Evolutionary conservation across 2,888 invertebrate species (phyloP), one percentile per base, ranked within the genome.

Genomic region (Reticulitermes lucifugus): DNA sequence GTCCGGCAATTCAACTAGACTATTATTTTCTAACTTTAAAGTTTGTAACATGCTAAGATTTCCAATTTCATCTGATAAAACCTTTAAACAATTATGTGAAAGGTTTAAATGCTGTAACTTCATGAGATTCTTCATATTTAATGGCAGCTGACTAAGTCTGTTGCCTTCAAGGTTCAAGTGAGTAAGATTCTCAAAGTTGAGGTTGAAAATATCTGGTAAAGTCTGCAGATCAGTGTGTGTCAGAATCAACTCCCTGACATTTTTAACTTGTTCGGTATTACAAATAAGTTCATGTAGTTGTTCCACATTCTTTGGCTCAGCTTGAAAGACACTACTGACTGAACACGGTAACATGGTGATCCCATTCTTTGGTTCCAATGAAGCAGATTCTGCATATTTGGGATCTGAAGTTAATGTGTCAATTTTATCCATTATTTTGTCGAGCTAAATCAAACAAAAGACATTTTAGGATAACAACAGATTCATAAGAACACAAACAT

Each of bases 81-180:
- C 21, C 41, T 77, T 43, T 2, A 77, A 46, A 14, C 77, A 77
- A 25, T 77, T 77, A 43, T 77, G 43, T 46, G 77, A 77, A 21
- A 77, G 7, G 46, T 77, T 77, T 10, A 77, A 77, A 51, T 51
- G n/a, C n/a, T 77, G 77, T 2, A 77, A 46, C 18, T 77, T 77
- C 22, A 46, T n/a, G 41, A 77, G 77, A n/a, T 77, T 77, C 0
- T n/a, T 46, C 43, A 77, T 77, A 14, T 25, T 43, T 12, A 25
- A 10, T 46, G 77, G 77, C 7, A 77, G 22, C 21, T 77, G 43
- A 43, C 10, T n/a, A 46, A 77, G 46, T 51, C 25, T 77, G n/a
- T 77, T 77, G 22, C 21, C 51, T 77, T 77, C 77, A 77, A 77
- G 77, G n/a, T 77, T 46, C 46, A 77, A 25, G 41, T 46, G 77